Evolutionary conservation across 2,113 vertebrate genomes (phyloP).

Genomic region (Pleuronectes platessa): DNA sequence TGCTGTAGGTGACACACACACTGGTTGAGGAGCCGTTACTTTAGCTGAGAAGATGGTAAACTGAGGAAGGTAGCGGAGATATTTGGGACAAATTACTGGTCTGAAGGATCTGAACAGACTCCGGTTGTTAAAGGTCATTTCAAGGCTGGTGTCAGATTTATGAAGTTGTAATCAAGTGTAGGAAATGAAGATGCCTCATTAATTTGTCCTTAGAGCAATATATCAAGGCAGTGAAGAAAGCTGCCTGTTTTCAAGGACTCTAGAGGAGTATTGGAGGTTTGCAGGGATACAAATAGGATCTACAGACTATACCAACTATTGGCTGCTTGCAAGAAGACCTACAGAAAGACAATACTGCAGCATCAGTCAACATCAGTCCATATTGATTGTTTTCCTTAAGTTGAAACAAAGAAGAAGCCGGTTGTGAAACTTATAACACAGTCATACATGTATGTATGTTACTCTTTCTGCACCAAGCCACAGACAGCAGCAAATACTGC

Average conservation of each 20-base stretch:
- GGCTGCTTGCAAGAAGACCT: slow-evolving; percentile 22
- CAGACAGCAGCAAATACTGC: slow-evolving; percentile 10
- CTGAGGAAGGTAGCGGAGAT: slow-evolving; percentile 9
- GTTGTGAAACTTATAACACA: not conserved
- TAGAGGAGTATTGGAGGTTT: slow-evolving; percentile 9
- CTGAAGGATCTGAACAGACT: slow-evolving; percentile 31
- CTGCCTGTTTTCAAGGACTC: slow-evolving; percentile 23
- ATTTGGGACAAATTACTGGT: slow-evolving; percentile 19
- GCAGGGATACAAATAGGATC: slow-evolving; percentile 29
- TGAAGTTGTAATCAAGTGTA: slow-evolving; percentile 32
- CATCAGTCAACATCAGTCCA: slow-evolving; percentile 53
- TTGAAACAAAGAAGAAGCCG: slow-evolving; percentile 2
- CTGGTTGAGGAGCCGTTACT: slow-evolving; percentile 28
- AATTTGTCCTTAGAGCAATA: slow-evolving; percentile 27
- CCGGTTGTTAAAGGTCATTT: slow-evolving; percentile 18
- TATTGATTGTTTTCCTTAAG: slow-evolving; percentile 45
- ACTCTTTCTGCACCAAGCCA: not conserved
- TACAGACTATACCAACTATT: not conserved
- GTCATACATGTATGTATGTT: not conserved
- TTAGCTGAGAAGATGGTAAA: slow-evolving; percentile 5
- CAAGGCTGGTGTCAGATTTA: slow-evolving; percentile 43
- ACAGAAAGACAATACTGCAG: slow-evolving; percentile 23
- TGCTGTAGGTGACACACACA: slow-evolving; percentile 27
- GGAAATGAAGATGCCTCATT: slow-evolving; percentile 20
- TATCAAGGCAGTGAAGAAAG: slow-evolving; percentile 10